A percentile compares a stretch with the other conserved stretches of the same genome.
Conservation (phyloP, 2,797 vertebrate genomes). For the Crenichthys baileyi region DNA sequence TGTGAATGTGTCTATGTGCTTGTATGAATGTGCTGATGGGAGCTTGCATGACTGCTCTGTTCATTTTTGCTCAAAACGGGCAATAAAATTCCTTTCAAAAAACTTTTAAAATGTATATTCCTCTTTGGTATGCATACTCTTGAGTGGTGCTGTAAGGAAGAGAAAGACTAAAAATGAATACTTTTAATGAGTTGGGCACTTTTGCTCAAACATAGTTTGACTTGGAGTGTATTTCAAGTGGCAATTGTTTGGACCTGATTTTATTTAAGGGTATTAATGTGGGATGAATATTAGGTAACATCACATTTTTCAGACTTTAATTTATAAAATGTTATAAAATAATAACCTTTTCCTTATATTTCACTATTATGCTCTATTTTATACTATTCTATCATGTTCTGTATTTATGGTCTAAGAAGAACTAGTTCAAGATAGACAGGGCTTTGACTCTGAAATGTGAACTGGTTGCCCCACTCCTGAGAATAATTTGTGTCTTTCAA, state of each 20-base stretch:
- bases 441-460: neutral
- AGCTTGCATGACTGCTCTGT: slow-evolving; percentile 32
- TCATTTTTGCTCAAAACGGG: slow-evolving; percentile 63
- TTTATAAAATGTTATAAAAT: neutral
- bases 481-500: too few relatives aligned
- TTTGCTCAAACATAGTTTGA: neutral
- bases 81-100: slow-evolving; percentile 55
- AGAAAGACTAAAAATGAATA: slow-evolving; percentile 12
- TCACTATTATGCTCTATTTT: neutral
- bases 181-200: too few relatives aligned
- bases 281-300: too few relatives aligned
- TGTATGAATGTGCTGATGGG: slow-evolving; percentile 33
- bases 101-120: slow-evolving; percentile 53
- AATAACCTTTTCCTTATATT: neutral
- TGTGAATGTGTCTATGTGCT: slow-evolving; percentile 29
- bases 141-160: slow-evolving; percentile 40
- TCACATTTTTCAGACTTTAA: too few relatives aligned
- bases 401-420: neutral
- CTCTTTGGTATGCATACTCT: slow-evolving; percentile 38
- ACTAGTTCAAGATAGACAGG: neutral
- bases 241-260: too few relatives aligned
- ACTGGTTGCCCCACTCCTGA: neutral
- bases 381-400: neutral
- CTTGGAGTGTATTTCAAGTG: neutral
- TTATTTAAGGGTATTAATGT: too few relatives aligned